Base-by-base conservation (phyloP, 2,888 invertebrate species). In the Meiosimyza decipiens region DNA sequence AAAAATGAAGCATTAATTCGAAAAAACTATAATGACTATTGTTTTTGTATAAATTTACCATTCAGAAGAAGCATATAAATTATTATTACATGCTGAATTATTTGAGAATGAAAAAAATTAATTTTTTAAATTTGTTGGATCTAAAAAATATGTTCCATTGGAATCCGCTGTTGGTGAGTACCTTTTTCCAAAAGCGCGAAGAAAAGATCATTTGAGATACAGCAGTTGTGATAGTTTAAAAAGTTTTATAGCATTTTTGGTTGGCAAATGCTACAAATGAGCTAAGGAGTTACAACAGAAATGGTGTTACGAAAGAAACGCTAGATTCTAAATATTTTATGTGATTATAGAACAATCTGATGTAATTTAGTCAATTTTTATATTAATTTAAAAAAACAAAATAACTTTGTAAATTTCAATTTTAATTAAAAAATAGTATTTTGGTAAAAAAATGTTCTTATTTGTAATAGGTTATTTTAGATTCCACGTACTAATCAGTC, bases 41-140 rank as follows among this genome's bases (percentile, higher is more conserved):
- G 60, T 60, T 28, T 60, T 60, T 22, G 13, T 60, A 15, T n/a
- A 33, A n/a, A 33, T 60, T 15, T n/a, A 60, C 60, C 6, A 40
- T 33, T 60, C 28, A 4, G 12, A 60, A 13, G 9, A 6, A 28
- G 28, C 33, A 15, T 40, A 2, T 0, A 12, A 13, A 28, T 4
- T 33, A 13, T 22, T 60, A n/a, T 11, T 4, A 33, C 11, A 28
- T 33, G 60, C 40, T 7, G 33, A 60, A 11, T 2, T 60, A 33
- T 60, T 28, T 60, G 33, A 15, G 1, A 6, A 33, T 6, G 33
- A 60, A 33, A n/a, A 60, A n/a, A 60, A 40, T 33, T 2, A 0
- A 1, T 60, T 60, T 40, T 15, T 60, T 33, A 2, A 33, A 28
- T 40, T 60, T 13, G 33, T 40, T 60, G 60, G 28, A 4, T n/a